Evolutionary conservation across 2,888 invertebrate species (phyloP), one percentile per base, ranked within the genome.

Genomic region (Andrena fulva): DNA sequence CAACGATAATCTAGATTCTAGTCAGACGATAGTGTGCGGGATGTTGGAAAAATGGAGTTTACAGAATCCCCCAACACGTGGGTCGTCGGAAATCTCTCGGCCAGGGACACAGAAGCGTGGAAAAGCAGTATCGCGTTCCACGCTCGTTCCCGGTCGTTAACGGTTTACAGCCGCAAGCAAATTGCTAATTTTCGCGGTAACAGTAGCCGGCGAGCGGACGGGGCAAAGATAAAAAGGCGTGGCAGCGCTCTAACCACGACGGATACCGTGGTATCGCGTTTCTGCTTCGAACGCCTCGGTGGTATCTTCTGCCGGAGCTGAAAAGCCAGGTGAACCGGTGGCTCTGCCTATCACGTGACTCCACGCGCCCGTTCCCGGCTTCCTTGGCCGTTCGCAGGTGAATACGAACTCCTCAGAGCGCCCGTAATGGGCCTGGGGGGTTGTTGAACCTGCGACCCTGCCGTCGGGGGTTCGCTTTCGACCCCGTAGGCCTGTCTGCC

Each of bases 361-460:
- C 48, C 80, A 67, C 59, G 59, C 59, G 80, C 50, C 67, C 63
- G 64, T 69, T 64, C 27, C 70, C 66, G 59, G 73, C 77, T 73
- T 70, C 60, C 68, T 64, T 69, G 20, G 52, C 27, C 42, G 33
- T n/a, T 66, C 56, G 33, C 78, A 75, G 76, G 74, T 78, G 77
- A 73, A 82, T 67, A 75, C 56, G 63, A 69, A 64, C 64, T 71
- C 74, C 63, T 33, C 59, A 27, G 72, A 63, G 27, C 31, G 68
- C 56, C 67, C 48, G 68, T 56, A 84, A 80, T 68, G 74, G 77
- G 79, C 52, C 72, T 35, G 20, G 50, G 66, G 71, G 87, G 87
- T 88, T 83, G 89, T 85, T 83, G 80, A 87, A 87, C 87, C 82
- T 67, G 79, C 84, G 79, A 88, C 84, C 77, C 84, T 73, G 76